Base-by-base conservation (phyloP, 2,797 vertebrate genomes). In the Sebastes flavidus region DNA sequence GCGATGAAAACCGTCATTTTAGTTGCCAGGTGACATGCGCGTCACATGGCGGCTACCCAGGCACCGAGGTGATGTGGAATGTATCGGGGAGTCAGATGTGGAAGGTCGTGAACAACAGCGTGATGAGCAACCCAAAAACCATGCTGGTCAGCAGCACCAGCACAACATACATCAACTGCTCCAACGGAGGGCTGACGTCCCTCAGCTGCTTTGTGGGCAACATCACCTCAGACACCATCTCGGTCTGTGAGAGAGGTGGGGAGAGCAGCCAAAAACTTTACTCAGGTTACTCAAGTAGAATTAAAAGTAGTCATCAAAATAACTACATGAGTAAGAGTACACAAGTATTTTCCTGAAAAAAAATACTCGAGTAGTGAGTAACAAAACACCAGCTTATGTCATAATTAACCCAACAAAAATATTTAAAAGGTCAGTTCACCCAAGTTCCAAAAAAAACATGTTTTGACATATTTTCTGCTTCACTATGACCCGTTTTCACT, bases 21-120 rank as follows among this genome's bases (percentile, higher is more conserved):
- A 2, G 22, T 5, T 93, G 88, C 32, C 0, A 4, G 0, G 76
- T 85, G 14, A 84, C n/a, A 0, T 94, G 93, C 25, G 0, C 29
- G 2, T 84, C 90, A 3, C 30, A 87, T 9, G 85, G 83, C 0
- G 94, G 94, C 3, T 90, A 78, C 65, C 88, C 92, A 1, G 0
- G 0, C 0, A 4, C 1, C 1, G 1, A 14, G 5, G 52, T 92
- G 4, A 27, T 0, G 0, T 88, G 86, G 88, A 42, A 62, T 0
- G 1, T 22, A 11, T 1, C 10, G 3, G 24, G 0, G 2, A 9
- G 0, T 27, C 5, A 9, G 6, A 20, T 3, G 4, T 79, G 8
- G 75, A 68, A 11, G 0, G 1, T 16, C 1, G 3, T 13, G 4
- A 75, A 63, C 32, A 73, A 0, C 49, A 81, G 12, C 12, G 1